A percentile compares a stretch with the other conserved stretches of the same genome.
Conservation (phyloP, 2,113 vertebrate genomes). For the Brachypteracias leptosomus region DNA sequence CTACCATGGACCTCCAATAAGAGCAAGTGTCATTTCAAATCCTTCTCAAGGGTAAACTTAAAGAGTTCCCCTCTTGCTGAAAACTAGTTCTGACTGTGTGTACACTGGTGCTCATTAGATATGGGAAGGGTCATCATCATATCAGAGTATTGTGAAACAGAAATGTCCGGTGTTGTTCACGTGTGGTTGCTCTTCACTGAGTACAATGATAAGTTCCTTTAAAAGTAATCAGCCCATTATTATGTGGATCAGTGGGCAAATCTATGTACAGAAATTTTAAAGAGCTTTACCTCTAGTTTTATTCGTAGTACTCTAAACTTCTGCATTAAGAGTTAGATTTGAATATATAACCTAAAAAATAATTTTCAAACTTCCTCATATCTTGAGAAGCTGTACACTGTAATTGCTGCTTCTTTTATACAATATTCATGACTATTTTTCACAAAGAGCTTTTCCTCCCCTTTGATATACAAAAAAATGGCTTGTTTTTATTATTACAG, state of each 20-base stretch:
- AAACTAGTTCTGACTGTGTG: rapidly evolving
- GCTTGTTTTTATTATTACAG: not conserved
- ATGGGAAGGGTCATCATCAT: not conserved
- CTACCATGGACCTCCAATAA: not conserved
- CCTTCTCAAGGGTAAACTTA: not conserved
- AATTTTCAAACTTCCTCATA: not conserved
- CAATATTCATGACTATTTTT: not conserved
- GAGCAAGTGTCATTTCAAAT: not conserved
- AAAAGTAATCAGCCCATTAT: not conserved
- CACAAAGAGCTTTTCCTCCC: not conserved
- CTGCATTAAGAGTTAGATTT: not conserved
- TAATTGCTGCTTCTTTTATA: not conserved
- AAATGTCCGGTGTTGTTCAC: not conserved
- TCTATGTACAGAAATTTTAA: not conserved
- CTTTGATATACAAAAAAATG: not conserved
- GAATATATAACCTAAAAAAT: not conserved
- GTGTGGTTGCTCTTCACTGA: not conserved
- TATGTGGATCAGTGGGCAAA: not conserved
- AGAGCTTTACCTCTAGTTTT: not conserved
- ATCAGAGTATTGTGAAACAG: not conserved
- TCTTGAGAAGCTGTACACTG: not conserved
- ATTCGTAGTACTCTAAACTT: not conserved
- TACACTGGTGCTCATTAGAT: rapidly evolving
- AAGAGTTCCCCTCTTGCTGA: not conserved
- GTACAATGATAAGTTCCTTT: not conserved